Evolutionary conservation across 2,888 invertebrate species (phyloP).

Genomic region (Hofmannophila pseudospretella): DNA sequence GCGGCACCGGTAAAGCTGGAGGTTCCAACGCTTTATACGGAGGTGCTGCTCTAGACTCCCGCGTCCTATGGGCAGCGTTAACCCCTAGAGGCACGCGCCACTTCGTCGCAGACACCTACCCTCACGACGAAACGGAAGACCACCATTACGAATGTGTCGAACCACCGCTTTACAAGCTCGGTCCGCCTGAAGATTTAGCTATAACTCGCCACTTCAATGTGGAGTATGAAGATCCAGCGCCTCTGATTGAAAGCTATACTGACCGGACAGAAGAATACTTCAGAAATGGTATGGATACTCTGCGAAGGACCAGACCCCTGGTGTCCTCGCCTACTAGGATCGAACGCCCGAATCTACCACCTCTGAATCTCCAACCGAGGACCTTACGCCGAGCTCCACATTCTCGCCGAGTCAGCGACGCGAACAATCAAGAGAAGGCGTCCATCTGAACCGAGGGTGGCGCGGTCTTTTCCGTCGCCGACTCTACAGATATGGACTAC

Average conservation of each 20-base stretch:
- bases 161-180: constrained; percentile 69
- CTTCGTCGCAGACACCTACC: constrained; percentile 83
- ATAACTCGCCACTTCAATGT: constrained; percentile 89
- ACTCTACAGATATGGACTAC: constrained; percentile 62
- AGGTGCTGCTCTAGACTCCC: constrained; percentile 79
- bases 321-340: constrained; percentile 90
- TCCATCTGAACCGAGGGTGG: constrained; percentile 74
- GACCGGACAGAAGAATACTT: constrained; percentile 68
- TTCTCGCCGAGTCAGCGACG: constrained; percentile 71
- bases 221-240: constrained; percentile 88
- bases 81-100: constrained; percentile 90
- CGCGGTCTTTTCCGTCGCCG: constrained; percentile 76
- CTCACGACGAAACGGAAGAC: constrained; percentile 80
- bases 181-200: constrained; percentile 63
- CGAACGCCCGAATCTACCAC: constrained; percentile 89
- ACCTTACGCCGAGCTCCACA: constrained; percentile 71
- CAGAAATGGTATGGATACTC: constrained; percentile 61
- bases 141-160: constrained; percentile 86
- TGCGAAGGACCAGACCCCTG: constrained; percentile 78
- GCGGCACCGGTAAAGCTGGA: constrained; percentile 72
- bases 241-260: constrained; percentile 85
- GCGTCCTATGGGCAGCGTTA: constrained; percentile 89
- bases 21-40: constrained; percentile 66
- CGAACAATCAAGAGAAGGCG: constrained; percentile 64
- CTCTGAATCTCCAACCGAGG: constrained; percentile 81